phyloP scores from a whole-genome alignment of 1,140 invertebrate species.

The Octopus sinensis region DNA sequence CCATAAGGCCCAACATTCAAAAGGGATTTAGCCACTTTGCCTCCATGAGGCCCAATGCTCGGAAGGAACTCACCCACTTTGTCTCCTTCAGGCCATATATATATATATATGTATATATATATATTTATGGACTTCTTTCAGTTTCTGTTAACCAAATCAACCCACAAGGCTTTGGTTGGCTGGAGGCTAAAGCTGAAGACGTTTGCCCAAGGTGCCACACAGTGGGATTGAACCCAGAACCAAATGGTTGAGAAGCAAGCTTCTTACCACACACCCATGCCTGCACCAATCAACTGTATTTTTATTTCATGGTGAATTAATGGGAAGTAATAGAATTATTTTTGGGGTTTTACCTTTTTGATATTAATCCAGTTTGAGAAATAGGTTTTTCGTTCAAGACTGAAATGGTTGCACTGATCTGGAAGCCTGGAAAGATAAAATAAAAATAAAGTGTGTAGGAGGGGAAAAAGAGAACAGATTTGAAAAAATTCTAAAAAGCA shows the following conservation, averaged over 20 bases:
- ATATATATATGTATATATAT: no score
- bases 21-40: not conserved
- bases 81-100: no score
- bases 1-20: no score
- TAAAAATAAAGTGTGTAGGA: conserved; percentile 1
- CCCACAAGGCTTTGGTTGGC: not conserved
- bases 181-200: not conserved
- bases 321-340: not conserved
- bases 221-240: not conserved
- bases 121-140: no score
- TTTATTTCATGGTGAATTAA: not conserved
- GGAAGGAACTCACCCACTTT: no score
- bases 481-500: not conserved
- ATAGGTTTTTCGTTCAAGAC: conserved; percentile 58
- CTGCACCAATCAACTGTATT: not conserved
- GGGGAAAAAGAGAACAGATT: not conserved
- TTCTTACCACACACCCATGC: not conserved
- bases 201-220: no score
- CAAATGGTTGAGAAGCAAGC: not conserved
- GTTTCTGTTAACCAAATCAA: no score
- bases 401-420: conserved; percentile 60
- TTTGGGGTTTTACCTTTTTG: conserved; percentile 57
- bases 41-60: not conserved
- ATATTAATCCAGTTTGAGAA: conserved; percentile 66
- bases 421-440: conserved; percentile 56